Base-by-base conservation (phyloP, 2,888 invertebrate species). In the Xestobium rufovillosum region DNA sequence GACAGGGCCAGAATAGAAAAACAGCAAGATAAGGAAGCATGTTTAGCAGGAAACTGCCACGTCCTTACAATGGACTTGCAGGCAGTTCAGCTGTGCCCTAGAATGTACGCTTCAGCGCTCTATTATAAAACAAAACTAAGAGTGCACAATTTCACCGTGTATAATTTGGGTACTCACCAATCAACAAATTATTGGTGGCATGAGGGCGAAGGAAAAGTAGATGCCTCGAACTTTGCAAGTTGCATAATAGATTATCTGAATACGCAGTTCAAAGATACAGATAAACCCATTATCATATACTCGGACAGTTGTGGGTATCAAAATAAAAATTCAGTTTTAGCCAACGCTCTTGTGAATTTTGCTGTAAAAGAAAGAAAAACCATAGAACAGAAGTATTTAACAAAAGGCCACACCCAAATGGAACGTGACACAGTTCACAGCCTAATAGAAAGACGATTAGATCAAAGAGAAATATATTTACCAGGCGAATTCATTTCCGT, bases 71-170 rank as follows among this genome's bases (percentile, higher is more conserved):
- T 36, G 31, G 36, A 36, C 17, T 14, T 36, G 19, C 36, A 36
- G 10, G 36, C 36, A 8, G 36, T 36, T 14, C 23, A 36, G 14
- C 13, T 36, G 14, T 11, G 31, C n/a, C 36, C 31, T 9, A 17
- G 8, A 13, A 11, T 31, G 13, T 13, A 23, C 25, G 31, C 36
- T 3, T 14, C 10, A 25, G 15, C 23, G 6, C 25, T 31, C 16
- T 36, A 36, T 23, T 36, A 19, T 23, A 31, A 16, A 26, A 30
- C 14, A n/a, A 36, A 36, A 12, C 15, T 30, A 15, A 15, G 14
- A 30, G 37, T 37, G 12, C 37, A 32, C 15, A 32, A 37, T 26
- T 37, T 37, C 16, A 37, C 37, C 11, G 26, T 37, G 15, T 37
- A 31, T 15, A 32, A 37, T 26, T 10, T 32, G 10, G 14, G 8